A percentile compares a stretch with the other conserved stretches of the same genome.
Conservation (phyloP, 1,140 invertebrate species). For the Teleogryllus occipitalis region DNA sequence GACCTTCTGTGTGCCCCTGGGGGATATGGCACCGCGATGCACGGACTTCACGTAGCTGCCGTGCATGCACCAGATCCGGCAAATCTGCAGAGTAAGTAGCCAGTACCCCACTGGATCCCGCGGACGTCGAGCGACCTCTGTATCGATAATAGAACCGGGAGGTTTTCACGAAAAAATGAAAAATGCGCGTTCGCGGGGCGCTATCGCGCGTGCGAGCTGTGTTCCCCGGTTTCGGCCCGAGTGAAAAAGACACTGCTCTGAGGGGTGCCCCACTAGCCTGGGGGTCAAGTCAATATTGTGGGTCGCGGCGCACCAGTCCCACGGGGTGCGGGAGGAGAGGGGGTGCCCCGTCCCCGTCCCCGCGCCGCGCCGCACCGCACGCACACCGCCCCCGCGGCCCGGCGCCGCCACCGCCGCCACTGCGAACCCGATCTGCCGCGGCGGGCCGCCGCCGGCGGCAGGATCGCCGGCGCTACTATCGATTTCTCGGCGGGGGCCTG, state of each 20-base stretch:
- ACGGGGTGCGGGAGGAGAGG: slow-evolving; percentile 23
- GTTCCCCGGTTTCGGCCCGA: not conserved
- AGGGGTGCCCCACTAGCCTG: not conserved
- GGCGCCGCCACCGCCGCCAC: slow-evolving; percentile 22
- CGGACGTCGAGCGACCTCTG: too few relatives aligned
- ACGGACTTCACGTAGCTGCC: too few relatives aligned
- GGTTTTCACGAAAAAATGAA: too few relatives aligned
- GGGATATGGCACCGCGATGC: too few relatives aligned
- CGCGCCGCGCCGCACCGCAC: not conserved
- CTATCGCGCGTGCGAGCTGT: too few relatives aligned
- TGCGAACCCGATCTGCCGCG: slow-evolving; percentile 24
- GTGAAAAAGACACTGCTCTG: not conserved
- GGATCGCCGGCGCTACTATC: slow-evolving; percentile 7
- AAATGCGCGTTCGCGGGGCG: too few relatives aligned
- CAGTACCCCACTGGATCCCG: too few relatives aligned
- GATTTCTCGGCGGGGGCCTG: not conserved
- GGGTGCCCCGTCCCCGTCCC: too few relatives aligned
- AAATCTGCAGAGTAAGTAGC: too few relatives aligned
- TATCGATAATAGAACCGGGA: too few relatives aligned
- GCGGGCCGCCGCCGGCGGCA: slow-evolving; percentile 19
- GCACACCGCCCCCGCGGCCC: slow-evolving; percentile 2
- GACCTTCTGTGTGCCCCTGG: too few relatives aligned
- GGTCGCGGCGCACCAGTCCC: slow-evolving; percentile 38
- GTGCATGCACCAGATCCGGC: too few relatives aligned
- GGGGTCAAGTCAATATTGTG: slow-evolving; percentile 18